These are phyloP conservation scores for Sipha flava DNA, from an alignment of 1,140 invertebrate species.

Conservation along the genomic window DNA sequence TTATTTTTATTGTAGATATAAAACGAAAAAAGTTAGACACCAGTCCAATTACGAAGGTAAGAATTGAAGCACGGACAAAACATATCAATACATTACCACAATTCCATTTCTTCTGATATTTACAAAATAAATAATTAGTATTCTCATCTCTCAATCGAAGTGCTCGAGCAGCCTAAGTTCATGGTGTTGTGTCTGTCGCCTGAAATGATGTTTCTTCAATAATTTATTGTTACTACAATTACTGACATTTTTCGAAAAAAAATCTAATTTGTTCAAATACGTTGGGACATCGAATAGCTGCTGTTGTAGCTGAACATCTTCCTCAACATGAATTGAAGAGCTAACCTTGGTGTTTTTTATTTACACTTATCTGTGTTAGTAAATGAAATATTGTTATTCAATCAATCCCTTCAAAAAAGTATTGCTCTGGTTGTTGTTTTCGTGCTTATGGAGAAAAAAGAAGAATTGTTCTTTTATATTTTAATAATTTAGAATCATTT, in stretches of 20 bases:
- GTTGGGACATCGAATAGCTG: slow-evolving; percentile 17
- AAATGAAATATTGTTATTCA: slow-evolving; percentile 20
- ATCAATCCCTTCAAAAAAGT: slow-evolving; percentile 6
- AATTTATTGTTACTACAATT: slow-evolving; percentile 28
- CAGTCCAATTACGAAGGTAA: slow-evolving; percentile 30
- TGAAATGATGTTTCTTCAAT: slow-evolving; percentile 30
- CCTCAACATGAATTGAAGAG: not conserved
- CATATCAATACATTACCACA: slow-evolving; percentile 21
- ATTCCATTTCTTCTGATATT: slow-evolving; percentile 27
- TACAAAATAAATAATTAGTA: slow-evolving; percentile 16
- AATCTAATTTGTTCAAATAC: slow-evolving; percentile 7
- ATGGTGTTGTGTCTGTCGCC: not conserved
- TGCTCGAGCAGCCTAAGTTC: not conserved
- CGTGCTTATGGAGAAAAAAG: slow-evolving; percentile 7
- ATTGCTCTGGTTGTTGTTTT: slow-evolving; percentile 17
- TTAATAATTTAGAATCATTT: not conserved
- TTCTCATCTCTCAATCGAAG: slow-evolving; percentile 25
- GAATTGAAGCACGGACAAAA: slow-evolving; percentile 13
- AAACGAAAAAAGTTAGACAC: slow-evolving; percentile 26
- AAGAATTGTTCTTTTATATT: slow-evolving; percentile 5
- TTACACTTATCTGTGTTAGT: slow-evolving; percentile 2
- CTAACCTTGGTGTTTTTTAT: slow-evolving; percentile 15
- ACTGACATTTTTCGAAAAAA: slow-evolving; percentile 20
- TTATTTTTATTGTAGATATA: not conserved
- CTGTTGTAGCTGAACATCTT: slow-evolving; percentile 27